Evolutionary conservation across 2,113 vertebrate species (phyloP), one percentile per base, ranked within the genome.

Genomic region (Tringa solitaria): DNA sequence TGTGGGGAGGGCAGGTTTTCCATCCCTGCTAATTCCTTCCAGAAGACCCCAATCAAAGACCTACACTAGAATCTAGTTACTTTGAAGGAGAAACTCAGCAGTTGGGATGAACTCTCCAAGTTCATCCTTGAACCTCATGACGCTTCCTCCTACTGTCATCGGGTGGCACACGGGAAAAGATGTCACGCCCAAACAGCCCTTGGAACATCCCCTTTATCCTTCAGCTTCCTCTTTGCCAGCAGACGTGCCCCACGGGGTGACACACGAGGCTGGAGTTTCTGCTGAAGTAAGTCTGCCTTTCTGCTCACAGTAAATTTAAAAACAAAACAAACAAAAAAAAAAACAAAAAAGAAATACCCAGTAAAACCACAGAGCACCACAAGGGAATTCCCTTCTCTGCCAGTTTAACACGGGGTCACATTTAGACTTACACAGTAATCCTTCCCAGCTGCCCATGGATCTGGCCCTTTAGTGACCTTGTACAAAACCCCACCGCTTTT

Each of bases 331-430:
- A 51, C 11, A 7, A 9, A 21, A 35, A 9, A 19, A 28, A 5
- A 20, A 12, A 8, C 23, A 43, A 50, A 50, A 22, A 63, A 46
- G 0, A 65, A 89, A 63, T 2, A 23, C 5, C 33, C 73, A 72
- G 46, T 39, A 68, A 68, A 94, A 82, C 87, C 69, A 91, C 69
- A 93, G 77, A 93, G 77, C 43, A 91, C 56, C 89, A 87, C 60
- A 92, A 92, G 80, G 86, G 80, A 96, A 94, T 87, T 95, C 86
- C 89, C 43, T 84, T 89, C 64, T 87, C 64, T 94, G 35, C 39
- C 39, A 81, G 63, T 93, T 90, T 90, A 90, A 90, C 70, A 72
- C 37, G 56, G 33, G 59, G 64, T 92, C 89, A 95, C 33, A 90
- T 43, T 46, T 32, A 86, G 68, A 84, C 54, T 89, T 84, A 84